Evolutionary conservation across 1,140 invertebrate genomes (phyloP).

Genomic region (Macrosteles quadrilineatus): DNA sequence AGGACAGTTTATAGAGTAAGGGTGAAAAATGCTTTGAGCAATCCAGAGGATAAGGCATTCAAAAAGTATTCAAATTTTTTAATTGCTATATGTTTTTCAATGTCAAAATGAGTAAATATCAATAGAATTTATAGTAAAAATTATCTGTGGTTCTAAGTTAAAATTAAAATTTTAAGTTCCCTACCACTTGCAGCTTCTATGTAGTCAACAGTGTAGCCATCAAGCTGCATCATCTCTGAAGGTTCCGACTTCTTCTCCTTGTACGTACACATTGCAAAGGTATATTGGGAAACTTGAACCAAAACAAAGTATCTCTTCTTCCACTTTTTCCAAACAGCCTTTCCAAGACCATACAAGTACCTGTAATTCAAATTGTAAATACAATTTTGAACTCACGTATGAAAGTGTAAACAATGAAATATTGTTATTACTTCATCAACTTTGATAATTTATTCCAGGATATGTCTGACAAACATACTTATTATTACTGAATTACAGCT

Average conservation of each 20-base stretch:
- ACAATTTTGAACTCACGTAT: slow-evolving; percentile 12
- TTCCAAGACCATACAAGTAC: slow-evolving; percentile 91
- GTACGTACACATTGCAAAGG: slow-evolving; percentile 99
- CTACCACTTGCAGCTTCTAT: slow-evolving; percentile 90
- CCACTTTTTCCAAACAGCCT: slow-evolving; percentile 99
- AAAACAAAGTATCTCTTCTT: slow-evolving; percentile 98
- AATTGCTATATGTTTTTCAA: too few relatives aligned
- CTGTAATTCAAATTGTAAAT: slow-evolving; percentile 55
- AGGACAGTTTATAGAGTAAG: too few relatives aligned
- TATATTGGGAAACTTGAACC: slow-evolving; percentile 99
- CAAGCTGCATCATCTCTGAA: slow-evolving; percentile 98
- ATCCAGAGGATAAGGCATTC: too few relatives aligned
- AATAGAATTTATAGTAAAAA: too few relatives aligned
- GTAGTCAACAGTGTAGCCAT: slow-evolving; percentile 99
- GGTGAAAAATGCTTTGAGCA: too few relatives aligned
- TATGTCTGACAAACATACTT: too few relatives aligned
- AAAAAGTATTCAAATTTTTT: too few relatives aligned
- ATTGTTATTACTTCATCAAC: slow-evolving; percentile 32
- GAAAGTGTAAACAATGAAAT: slow-evolving; percentile 23
- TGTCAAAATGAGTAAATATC: too few relatives aligned
- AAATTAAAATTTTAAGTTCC: too few relatives aligned
- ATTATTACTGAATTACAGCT: too few relatives aligned
- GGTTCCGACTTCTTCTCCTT: slow-evolving; percentile 99
- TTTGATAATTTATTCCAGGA: not conserved
- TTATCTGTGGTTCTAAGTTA: too few relatives aligned